These are phyloP conservation scores for Monarcha castaneiventris DNA, from an alignment of 2,113 vertebrate genomes.

Conservation along the genomic window DNA sequence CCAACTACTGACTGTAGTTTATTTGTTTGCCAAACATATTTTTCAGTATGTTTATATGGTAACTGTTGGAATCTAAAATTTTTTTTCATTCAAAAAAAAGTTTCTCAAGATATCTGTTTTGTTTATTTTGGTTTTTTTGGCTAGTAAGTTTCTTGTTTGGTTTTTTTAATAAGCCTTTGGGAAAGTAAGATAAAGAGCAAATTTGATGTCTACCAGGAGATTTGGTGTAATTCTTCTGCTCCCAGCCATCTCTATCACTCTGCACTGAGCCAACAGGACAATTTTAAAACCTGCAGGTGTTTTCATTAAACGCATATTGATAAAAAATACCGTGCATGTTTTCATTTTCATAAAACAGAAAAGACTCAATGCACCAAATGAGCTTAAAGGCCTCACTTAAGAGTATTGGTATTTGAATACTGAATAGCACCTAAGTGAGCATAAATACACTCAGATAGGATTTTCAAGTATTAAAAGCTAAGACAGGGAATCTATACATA, in stretches of 20 bases:
- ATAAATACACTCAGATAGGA: neutral
- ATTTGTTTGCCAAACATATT: neutral
- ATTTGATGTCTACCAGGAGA: neutral
- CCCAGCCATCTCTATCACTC: neutral
- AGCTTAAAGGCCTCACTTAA: neutral
- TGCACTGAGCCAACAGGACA: neutral
- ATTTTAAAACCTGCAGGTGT: neutral
- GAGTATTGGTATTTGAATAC: neutral
- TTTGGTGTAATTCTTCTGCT: neutral
- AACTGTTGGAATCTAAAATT: neutral
- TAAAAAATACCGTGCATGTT: neutral
- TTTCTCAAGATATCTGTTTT: neutral
- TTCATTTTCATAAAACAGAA: neutral
- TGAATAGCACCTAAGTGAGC: neutral
- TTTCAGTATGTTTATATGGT: neutral
- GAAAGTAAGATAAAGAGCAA: neutral
- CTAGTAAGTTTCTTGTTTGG: neutral
- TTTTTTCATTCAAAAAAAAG: neutral
- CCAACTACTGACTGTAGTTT: neutral
- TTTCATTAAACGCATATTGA: neutral
- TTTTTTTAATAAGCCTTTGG: neutral
- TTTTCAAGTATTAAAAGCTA: constrained; percentile 40
- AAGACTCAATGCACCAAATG: neutral
- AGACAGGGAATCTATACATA: constrained; percentile 5
- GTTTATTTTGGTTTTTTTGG: neutral